Percentiles rank a stretch among this genome's conserved stretches.
Conservation (phyloP, 2,797 vertebrate genomes). For the Chromobotia macracanthus region DNA sequence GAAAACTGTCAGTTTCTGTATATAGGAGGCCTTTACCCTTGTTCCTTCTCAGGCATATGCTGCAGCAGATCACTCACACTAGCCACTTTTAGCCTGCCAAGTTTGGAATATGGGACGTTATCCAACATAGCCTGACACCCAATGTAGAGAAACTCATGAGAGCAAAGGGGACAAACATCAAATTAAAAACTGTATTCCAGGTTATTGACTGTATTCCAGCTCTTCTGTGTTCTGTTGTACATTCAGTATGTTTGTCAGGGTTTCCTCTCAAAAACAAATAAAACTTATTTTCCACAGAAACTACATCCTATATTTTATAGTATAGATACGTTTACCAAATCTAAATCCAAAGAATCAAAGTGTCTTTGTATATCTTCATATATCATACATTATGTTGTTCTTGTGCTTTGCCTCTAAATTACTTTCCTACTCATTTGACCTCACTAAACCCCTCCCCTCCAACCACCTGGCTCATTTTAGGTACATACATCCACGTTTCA, state of each 20-base stretch:
- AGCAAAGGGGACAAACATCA: slow-evolving; percentile 33
- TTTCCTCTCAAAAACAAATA: slow-evolving; percentile 18
- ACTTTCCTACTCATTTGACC: background rate
- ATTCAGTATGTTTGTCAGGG: background rate
- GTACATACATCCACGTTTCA: background rate
- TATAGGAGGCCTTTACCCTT: slow-evolving; percentile 2
- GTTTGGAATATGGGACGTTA: slow-evolving; percentile 40
- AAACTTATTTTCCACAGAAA: background rate
- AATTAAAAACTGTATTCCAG: slow-evolving; percentile 36
- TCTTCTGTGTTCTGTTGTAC: background rate
- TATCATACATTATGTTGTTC: too few species aligned
- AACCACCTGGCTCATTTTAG: background rate
- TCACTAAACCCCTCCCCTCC: background rate
- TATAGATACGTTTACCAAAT: background rate
- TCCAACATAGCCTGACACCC: slow-evolving; percentile 41
- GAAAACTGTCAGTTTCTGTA: slow-evolving; percentile 29
- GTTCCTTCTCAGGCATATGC: slow-evolving; percentile 7
- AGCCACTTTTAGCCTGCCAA: slow-evolving; percentile 47
- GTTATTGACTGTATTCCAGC: slow-evolving; percentile 10
- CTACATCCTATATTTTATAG: background rate
- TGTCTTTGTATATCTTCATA: too few species aligned
- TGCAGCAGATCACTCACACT: slow-evolving; percentile 35
- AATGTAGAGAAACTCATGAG: slow-evolving; percentile 40
- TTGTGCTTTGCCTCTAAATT: background rate
- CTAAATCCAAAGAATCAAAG: too few species aligned